Percentiles rank a stretch among this genome's conserved stretches.
Conservation (phyloP, 2,888 invertebrate genomes). For the Apotomis turbidana region DNA sequence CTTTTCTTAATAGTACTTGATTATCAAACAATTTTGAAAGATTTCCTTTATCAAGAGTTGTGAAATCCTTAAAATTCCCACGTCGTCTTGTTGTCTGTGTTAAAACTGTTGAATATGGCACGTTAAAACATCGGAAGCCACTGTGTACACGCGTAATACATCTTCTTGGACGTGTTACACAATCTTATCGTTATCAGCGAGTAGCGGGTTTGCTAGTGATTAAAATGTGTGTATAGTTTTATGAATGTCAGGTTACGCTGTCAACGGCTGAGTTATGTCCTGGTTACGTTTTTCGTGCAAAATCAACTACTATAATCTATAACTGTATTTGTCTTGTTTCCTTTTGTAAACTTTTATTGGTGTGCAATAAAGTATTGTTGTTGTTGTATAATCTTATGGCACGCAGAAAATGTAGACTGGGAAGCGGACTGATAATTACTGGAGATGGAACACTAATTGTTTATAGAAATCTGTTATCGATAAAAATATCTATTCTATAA, state of each 20-base stretch:
- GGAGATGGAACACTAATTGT: too few relatives aligned
- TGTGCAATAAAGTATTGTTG: too few relatives aligned
- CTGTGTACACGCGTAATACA: slow-evolving; percentile 22
- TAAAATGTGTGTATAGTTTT: slow-evolving; percentile 31
- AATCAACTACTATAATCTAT: slow-evolving; percentile 1
- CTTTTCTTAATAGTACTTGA: not conserved
- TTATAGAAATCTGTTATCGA: too few relatives aligned
- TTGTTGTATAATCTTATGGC: not conserved
- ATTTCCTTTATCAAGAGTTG: too few relatives aligned
- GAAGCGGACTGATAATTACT: too few relatives aligned
- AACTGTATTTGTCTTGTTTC: too few relatives aligned
- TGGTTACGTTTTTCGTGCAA: slow-evolving; percentile 9
- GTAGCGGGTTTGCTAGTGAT: slow-evolving; percentile 25
- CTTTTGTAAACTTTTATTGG: too few relatives aligned
- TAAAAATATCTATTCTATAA: too few relatives aligned
- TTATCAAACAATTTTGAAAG: too few relatives aligned
- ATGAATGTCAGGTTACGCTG: slow-evolving; percentile 11
- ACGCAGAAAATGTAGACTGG: not conserved
- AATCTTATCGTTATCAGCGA: slow-evolving; percentile 37
- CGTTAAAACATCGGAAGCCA: not conserved
- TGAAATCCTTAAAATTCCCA: too few relatives aligned
- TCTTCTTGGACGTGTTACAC: slow-evolving; percentile 25
- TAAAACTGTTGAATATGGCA: not conserved
- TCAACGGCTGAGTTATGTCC: slow-evolving; percentile 21
- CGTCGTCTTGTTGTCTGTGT: too few relatives aligned